Evolutionary conservation across 1,140 invertebrate species (phyloP).

Genomic region (Bombus balteatus): DNA sequence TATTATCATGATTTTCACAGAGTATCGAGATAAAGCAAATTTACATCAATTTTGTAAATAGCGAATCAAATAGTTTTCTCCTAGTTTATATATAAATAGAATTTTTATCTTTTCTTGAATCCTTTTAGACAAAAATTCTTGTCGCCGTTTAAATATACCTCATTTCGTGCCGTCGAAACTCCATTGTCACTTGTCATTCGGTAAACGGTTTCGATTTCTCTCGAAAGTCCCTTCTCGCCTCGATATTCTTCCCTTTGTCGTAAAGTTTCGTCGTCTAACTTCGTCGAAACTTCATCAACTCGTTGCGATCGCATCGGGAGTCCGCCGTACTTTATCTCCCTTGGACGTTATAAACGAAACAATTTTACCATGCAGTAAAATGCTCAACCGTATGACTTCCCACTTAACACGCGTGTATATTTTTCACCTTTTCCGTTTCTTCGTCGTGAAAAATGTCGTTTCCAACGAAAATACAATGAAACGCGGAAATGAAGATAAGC

Average conservation of each 20-base stretch:
- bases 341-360: conserved; percentile 25
- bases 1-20: too few relatives aligned
- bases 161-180: conserved; percentile 2
- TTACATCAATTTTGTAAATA: too few relatives aligned
- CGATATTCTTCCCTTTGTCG: neutral
- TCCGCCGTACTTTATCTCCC: neutral
- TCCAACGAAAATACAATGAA: neutral
- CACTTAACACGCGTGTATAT: neutral
- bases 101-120: neutral
- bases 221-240: conserved; percentile 1
- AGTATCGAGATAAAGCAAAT: too few relatives aligned
- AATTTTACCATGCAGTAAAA: neutral
- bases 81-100: neutral
- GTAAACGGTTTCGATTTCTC: conserved; percentile 35
- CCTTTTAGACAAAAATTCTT: neutral
- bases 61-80: neutral
- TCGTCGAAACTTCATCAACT: conserved; percentile 28
- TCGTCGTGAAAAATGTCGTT: too few relatives aligned
- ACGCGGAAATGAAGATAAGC: neutral
- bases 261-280: conserved; percentile 33
- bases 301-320: conserved; percentile 11
- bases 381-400: neutral
- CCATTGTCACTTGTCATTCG: conserved; percentile 19
- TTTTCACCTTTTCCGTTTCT: too few relatives aligned
- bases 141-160: neutral